Percentiles rank a stretch among this genome's conserved stretches.
These are phyloP conservation scores for Prostheceraeus crozeri DNA, from an alignment of 2,888 invertebrate genomes.

Conservation along the genomic window DNA sequence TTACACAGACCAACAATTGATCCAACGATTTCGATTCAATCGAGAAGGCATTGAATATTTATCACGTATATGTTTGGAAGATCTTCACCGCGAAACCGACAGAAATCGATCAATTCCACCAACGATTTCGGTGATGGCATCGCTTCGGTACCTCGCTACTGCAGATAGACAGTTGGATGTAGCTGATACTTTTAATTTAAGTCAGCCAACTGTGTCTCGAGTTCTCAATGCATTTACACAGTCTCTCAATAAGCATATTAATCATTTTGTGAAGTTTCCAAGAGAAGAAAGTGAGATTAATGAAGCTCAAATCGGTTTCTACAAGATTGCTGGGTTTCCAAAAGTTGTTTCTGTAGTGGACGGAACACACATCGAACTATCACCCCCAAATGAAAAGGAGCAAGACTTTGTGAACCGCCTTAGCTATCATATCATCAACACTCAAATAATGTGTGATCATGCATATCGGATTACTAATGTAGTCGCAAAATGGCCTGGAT, in stretches of 20 bases:
- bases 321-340: slow-evolving; percentile 40
- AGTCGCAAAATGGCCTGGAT: slow-evolving; percentile 43
- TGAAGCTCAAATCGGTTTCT: slow-evolving; percentile 11
- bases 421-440: slow-evolving; percentile 43
- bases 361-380: slow-evolving; percentile 43
- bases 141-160: slow-evolving; percentile 11
- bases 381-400: slow-evolving; percentile 38
- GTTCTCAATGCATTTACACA: background rate
- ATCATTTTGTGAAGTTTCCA: slow-evolving; percentile 32
- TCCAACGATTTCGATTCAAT: slow-evolving; percentile 15
- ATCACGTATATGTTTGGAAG: background rate
- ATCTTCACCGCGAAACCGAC: slow-evolving; percentile 1
- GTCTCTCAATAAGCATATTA: slow-evolving; percentile 10
- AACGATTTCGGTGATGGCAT: slow-evolving; percentile 18
- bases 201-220: slow-evolving; percentile 23
- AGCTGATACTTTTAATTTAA: slow-evolving; percentile 11
- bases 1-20: slow-evolving; percentile 8
- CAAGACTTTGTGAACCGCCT: slow-evolving; percentile 41
- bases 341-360: slow-evolving; percentile 43
- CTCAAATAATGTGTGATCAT: slow-evolving; percentile 41
- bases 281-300: slow-evolving; percentile 2
- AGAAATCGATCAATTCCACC: slow-evolving; percentile 5
- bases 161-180: slow-evolving; percentile 12
- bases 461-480: slow-evolving; percentile 39
- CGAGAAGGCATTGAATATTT: slow-evolving; percentile 12